Conservation (phyloP, 2,113 vertebrate species). For the Bujurquina vittata region DNA sequence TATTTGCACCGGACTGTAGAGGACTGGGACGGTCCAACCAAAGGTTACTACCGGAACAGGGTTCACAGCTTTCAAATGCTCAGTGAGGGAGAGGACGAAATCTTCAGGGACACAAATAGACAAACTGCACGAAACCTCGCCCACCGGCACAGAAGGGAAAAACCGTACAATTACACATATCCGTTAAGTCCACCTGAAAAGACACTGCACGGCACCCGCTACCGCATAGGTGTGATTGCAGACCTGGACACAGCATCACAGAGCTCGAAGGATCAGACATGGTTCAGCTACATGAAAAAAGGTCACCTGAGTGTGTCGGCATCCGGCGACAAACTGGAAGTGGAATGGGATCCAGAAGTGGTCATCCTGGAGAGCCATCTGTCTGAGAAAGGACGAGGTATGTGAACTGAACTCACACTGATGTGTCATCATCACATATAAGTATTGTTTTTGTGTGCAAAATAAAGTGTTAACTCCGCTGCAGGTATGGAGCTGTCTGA, state of each 20-base stretch:
- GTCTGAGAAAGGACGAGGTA: slow-evolving; percentile 90
- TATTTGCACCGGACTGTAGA: slow-evolving; percentile 80
- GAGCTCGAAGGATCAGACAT: slow-evolving; percentile 84
- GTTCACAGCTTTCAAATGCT: slow-evolving; percentile 54
- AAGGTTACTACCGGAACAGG: slow-evolving; percentile 44
- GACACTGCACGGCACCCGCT: slow-evolving; percentile 82
- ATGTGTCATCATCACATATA: background rate
- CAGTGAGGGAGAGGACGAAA: background rate
- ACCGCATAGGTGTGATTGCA: slow-evolving; percentile 87
- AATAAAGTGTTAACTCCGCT: background rate
- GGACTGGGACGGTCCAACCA: slow-evolving; percentile 11
- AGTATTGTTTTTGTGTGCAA: background rate
- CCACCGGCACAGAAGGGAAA: slow-evolving; percentile 1
- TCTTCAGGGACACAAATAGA: background rate
- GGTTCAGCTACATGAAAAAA: slow-evolving; percentile 92
- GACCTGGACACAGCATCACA: slow-evolving; percentile 89
- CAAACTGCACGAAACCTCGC: background rate
- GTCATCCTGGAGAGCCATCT: slow-evolving; percentile 86
- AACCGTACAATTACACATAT: slow-evolving; percentile 89
- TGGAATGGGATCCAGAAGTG: slow-evolving; percentile 87
- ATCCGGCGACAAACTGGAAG: slow-evolving; percentile 81
- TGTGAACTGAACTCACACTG: rapidly evolving
- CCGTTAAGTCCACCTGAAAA: slow-evolving; percentile 85
- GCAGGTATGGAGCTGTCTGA: slow-evolving; percentile 97
- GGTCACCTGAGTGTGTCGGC: slow-evolving; percentile 87